Base-by-base conservation (phyloP, 2,113 vertebrate species). In the Tragelaphus buxtoni region DNA sequence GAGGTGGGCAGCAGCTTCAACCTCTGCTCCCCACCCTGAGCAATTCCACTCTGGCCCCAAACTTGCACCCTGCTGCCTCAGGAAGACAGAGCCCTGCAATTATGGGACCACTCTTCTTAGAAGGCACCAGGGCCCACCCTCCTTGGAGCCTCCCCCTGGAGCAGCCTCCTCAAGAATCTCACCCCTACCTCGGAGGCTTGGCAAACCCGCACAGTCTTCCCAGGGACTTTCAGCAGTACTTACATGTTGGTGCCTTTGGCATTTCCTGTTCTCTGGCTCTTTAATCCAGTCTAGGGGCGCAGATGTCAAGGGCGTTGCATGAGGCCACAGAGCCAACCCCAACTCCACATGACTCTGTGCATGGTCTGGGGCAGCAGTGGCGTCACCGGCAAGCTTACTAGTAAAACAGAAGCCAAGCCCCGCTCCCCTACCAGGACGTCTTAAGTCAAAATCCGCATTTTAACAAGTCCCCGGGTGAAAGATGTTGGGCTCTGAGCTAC, bases 391-490 rank as follows among this genome's bases (percentile, higher is more conserved):
- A 42, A 60, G 63, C 9, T 76, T 32, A 55, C n/a, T 17, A 79
- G 81, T 94, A 74, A 63, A 39, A 47, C 47, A 95, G 56, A 82
- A 12, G 12, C 24, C 39, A 12, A 51, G 88, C 10, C 42, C 26
- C 12, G 0, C n/a, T 28, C 28, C 39, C 24, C 3, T 39, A 18
- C 39, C 12, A 22, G 81, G 45, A 11, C 65, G 22, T 16, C 84
- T 80, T 80, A 45, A 82, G 28, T 60, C 88, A 83, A 13, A 82
- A 72, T 30, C 22, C 17, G 26, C 32, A 58, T 90, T 82, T 94
- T 58, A 89, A 94, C 42, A 88, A 84, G 61, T 63, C 28, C 81
- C 56, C 2, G 7, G 20, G 39, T 61, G 11, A 87, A 65, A 91
- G 80, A 30, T 6, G 2, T 32, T 76, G 45, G n/a, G 56, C n/a